Percentiles rank a stretch among this genome's conserved stretches.
Conservation (phyloP, 2,113 vertebrate genomes). For the Thymallus thymallus region DNA sequence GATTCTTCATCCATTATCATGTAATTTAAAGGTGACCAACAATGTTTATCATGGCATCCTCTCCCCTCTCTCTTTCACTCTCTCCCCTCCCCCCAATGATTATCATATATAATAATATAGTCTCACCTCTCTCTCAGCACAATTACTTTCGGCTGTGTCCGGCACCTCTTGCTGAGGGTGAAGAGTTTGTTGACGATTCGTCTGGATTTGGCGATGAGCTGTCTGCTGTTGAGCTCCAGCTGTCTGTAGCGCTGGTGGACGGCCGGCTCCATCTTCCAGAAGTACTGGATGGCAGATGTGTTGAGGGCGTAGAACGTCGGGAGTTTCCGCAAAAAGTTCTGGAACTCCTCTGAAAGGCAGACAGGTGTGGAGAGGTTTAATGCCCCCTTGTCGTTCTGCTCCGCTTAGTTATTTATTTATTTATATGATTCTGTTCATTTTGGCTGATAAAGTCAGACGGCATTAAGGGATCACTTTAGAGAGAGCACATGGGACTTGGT, state of each 20-base stretch:
- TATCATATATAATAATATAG: slow-evolving; percentile 10
- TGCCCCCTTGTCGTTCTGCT: neutral
- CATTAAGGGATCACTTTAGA: slow-evolving; percentile 18
- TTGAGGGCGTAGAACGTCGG: slow-evolving; percentile 77
- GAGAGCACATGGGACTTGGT: slow-evolving; percentile 11
- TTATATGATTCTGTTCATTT: slow-evolving; percentile 16
- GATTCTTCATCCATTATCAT: no score
- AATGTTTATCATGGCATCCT: no score
- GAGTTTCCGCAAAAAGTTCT: slow-evolving; percentile 75
- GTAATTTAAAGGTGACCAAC: no score
- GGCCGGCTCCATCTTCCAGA: slow-evolving; percentile 74
- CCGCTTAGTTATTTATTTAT: no score
- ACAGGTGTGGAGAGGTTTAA: slow-evolving; percentile 20
- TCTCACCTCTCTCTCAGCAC: slow-evolving; percentile 79
- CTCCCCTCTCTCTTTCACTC: no score
- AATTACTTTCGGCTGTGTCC: slow-evolving; percentile 72
- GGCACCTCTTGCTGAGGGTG: slow-evolving; percentile 79
- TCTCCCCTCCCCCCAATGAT: neutral
- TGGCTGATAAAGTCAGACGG: slow-evolving; percentile 21
- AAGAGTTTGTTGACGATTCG: slow-evolving; percentile 76
- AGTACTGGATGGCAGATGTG: slow-evolving; percentile 74
- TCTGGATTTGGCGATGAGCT: slow-evolving; percentile 72
- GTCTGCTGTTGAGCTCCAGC: slow-evolving; percentile 71
- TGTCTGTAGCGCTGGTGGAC: slow-evolving; percentile 76
- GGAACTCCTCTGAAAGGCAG: slow-evolving; percentile 75